phyloP scores from a whole-genome alignment of 2,797 vertebrate species.

The Thamnophis elegans region DNA sequence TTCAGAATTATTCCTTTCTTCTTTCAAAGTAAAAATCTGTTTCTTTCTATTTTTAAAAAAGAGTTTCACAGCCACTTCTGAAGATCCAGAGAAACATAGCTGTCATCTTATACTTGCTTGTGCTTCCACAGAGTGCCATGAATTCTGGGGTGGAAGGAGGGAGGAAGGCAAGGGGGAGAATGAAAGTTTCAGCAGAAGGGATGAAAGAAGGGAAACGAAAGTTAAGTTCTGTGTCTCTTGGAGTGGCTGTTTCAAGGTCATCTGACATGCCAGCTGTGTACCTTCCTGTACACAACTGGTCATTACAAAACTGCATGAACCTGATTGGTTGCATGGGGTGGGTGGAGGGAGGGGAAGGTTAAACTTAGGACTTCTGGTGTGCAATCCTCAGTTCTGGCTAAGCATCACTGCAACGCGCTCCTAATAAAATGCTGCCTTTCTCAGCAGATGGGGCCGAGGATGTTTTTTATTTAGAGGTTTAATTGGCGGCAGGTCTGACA shows the following conservation, averaged over 20 bases:
- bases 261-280: background rate
- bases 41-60: background rate
- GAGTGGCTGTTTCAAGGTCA: background rate
- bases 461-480: background rate
- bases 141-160: background rate
- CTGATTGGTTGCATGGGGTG: background rate
- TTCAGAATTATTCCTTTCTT: background rate
- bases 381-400: background rate
- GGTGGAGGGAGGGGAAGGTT: background rate
- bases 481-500: background rate
- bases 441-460: background rate
- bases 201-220: background rate
- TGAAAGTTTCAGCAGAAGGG: background rate
- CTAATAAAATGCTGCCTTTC: background rate
- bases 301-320: background rate
- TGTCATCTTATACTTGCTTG: background rate
- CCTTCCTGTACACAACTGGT: background rate
- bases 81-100: background rate
- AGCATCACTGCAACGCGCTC: fast-evolving
- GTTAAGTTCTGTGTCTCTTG: background rate
- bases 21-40: background rate
- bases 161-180: background rate
- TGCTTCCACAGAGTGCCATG: background rate
- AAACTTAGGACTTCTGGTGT: background rate
- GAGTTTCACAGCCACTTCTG: no score